These are phyloP conservation scores for Capreolus pygargus DNA, from an alignment of 2,113 vertebrate genomes.

Conservation along the genomic window DNA sequence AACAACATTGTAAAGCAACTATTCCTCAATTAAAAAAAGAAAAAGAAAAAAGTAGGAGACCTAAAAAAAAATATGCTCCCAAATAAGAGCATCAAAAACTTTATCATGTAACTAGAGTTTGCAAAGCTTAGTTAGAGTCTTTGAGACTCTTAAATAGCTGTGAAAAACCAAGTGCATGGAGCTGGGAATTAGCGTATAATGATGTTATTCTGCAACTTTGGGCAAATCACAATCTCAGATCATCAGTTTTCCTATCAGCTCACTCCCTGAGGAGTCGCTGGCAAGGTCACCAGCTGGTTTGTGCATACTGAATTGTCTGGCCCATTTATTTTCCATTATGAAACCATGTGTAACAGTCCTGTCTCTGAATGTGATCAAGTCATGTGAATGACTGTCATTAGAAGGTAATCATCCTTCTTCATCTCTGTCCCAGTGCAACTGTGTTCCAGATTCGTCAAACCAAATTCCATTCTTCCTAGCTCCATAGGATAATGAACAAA, in stretches of 20 bases:
- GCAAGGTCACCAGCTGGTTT: conserved; percentile 48
- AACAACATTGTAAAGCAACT: neutral
- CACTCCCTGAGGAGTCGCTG: conserved; percentile 24
- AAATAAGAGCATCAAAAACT: neutral
- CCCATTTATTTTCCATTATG: conserved; percentile 35
- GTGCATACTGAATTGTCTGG: conserved; percentile 26
- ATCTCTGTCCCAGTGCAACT: neutral
- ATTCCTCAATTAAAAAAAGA: neutral
- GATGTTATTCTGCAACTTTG: conserved; percentile 13
- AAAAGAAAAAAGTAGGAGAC: neutral
- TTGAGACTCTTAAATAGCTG: neutral
- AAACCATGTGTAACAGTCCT: conserved; percentile 4
- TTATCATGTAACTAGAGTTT: neutral
- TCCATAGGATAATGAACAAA: neutral
- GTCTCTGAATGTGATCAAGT: neutral
- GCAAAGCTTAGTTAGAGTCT: neutral
- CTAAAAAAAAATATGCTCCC: neutral
- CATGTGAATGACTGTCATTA: neutral
- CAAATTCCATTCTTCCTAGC: neutral
- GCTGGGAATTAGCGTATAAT: neutral
- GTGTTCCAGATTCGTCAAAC: neutral
- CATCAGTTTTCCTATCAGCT: conserved; percentile 36
- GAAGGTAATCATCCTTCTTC: conserved; percentile 3
- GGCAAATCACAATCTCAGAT: conserved; percentile 27
- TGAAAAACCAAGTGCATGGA: neutral